Percentiles rank a stretch among this genome's conserved stretches.
These are phyloP conservation scores for Naso thynnoides DNA, from an alignment of 2,797 vertebrate genomes.

Conservation along the genomic window DNA sequence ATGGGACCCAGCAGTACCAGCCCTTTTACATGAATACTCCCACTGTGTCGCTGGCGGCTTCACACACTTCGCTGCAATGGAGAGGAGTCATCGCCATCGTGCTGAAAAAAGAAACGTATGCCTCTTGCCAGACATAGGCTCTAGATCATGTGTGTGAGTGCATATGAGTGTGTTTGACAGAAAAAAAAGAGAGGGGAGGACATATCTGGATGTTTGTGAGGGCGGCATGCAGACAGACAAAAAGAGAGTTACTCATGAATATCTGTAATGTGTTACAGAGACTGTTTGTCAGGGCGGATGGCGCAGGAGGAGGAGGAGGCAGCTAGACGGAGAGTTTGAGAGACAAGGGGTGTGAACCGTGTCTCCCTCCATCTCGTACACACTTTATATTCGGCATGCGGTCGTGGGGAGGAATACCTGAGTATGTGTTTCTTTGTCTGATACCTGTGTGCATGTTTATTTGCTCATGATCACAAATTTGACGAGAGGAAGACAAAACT, in stretches of 20 bases:
- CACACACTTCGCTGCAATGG: constrained; percentile 24
- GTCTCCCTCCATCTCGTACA: constrained; percentile 11
- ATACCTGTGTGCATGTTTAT: constrained; percentile 47
- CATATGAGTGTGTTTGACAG: constrained; percentile 3
- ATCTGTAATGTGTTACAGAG: constrained; percentile 60
- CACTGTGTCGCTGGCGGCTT: constrained; percentile 51
- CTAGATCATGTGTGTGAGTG: background rate
- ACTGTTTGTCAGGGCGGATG: constrained; percentile 47
- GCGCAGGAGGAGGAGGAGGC: constrained; percentile 7
- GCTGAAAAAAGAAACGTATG: constrained; percentile 43
- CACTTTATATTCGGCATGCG: constrained; percentile 19
- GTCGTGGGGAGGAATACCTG: constrained; percentile 1
- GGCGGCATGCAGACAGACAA: constrained; percentile 46
- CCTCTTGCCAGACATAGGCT: constrained; percentile 51
- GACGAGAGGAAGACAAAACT: constrained; percentile 47
- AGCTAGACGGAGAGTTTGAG: constrained; percentile 19
- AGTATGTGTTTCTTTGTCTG: constrained; percentile 17
- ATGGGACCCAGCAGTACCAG: constrained; percentile 50
- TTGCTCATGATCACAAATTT: constrained; percentile 47
- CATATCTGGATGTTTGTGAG: constrained; percentile 55
- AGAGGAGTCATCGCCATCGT: constrained; percentile 55
- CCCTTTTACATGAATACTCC: constrained; percentile 58
- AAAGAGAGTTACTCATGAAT: constrained; percentile 65
- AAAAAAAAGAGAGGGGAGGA: constrained; percentile 19
- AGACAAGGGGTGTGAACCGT: constrained; percentile 20